A percentile compares a stretch with the other conserved stretches of the same genome.
phyloP scores from a whole-genome alignment of 1,140 invertebrate species.

The Cyclargus thomasi region DNA sequence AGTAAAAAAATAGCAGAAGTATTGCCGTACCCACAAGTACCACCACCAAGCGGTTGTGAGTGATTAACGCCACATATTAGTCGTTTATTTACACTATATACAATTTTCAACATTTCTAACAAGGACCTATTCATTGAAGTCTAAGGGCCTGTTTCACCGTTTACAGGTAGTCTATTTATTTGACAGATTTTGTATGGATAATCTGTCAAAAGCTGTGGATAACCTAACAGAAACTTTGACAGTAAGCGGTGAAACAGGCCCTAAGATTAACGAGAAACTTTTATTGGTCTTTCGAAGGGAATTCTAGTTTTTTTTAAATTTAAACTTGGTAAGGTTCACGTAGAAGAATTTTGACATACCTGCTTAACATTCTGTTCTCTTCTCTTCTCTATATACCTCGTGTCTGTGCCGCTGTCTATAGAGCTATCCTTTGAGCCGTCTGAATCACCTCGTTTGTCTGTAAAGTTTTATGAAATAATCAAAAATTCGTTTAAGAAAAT shows the following conservation, averaged over 20 bases:
- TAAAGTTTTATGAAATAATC: constrained; percentile 15
- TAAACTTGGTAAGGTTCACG: constrained; percentile 17
- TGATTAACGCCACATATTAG: constrained; percentile 41
- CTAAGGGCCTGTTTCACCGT: too few relatives aligned
- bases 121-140: too few relatives aligned
- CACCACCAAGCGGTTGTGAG: constrained; percentile 34
- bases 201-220: too few relatives aligned
- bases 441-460: constrained; percentile 80
- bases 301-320: too few relatives aligned
- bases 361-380: constrained; percentile 52
- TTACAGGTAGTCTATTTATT: too few relatives aligned
- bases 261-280: too few relatives aligned
- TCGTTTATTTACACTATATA: constrained; percentile 19
- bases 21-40: constrained; percentile 13
- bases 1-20: background rate
- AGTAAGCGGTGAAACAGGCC: too few relatives aligned
- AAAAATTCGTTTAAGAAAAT: too few relatives aligned
- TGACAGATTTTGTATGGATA: too few relatives aligned
- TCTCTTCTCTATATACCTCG: constrained; percentile 68
- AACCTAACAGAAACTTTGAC: too few relatives aligned
- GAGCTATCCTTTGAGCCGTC: constrained; percentile 89
- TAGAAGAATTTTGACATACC: constrained; percentile 31
- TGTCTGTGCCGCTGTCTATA: constrained; percentile 87
- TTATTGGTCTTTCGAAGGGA: too few relatives aligned
- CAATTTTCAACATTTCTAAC: background rate